Evolutionary conservation across 2,797 vertebrate genomes (phyloP), one percentile per base, ranked within the genome.

Genomic region (Liasis olivaceus): DNA sequence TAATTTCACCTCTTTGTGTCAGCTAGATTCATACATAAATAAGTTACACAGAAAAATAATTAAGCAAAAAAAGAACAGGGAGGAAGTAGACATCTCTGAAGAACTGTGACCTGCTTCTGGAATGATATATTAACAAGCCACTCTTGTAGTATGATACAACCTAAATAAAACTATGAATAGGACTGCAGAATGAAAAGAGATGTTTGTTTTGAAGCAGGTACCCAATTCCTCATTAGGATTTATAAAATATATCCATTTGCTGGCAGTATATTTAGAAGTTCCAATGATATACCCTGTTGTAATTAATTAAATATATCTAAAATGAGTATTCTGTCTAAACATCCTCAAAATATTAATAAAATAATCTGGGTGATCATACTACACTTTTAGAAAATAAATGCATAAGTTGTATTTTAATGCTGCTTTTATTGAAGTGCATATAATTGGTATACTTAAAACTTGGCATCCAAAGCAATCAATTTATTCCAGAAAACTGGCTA

Each of bases 11-110:
- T 8, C 51, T 7, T 54, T 8, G 51, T 54, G 51, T 54, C 51
- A 54, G 51, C 2, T 5, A 6, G 14, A 14, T 86, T 85, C 54
- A 6, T 28, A 87, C 64, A 84, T 92, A 96, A 86, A 90, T 72
- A 95, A 96, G 94, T 94, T 93, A 22, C 36, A 91, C 96, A 12
- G 60, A 92, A 22, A 60, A n/a, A 66, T 0, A 13, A 95, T 95
- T 69, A 36, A 94, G 81, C 88, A 62, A 93, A 93, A 94, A 91
- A 89, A 59, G 59, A 92, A 69, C 86, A 85, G 87, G 89, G 92
- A 62, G 63, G 91, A 95, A 95, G 91, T 90, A 88, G 42, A 54
- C 93, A 22, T 63, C 88, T 92, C 88, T 60, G 47, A 93, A 63
- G 28, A 63, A 63, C 8, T 47, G 31, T 77, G 20, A 28, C 28